Conservation (phyloP, 2,797 vertebrate species). For the Decapterus maruadsi region DNA sequence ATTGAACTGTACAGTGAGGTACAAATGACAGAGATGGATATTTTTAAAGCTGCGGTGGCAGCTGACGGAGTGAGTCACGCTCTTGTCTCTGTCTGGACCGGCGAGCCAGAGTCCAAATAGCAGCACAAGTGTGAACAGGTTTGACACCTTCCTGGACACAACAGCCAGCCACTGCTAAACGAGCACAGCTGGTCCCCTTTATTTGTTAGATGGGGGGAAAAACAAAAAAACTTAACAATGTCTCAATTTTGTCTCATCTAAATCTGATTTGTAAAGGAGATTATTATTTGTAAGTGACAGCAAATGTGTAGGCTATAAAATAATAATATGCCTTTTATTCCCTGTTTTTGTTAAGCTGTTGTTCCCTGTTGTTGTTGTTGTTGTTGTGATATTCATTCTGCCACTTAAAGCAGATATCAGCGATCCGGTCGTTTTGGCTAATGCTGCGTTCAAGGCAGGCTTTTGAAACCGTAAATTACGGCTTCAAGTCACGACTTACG, state of each 20-base stretch:
- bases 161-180: conserved; percentile 23
- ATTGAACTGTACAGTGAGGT: conserved; percentile 20
- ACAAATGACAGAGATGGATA: conserved; percentile 30
- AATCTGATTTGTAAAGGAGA: neutral
- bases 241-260: neutral
- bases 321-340: conserved; percentile 6
- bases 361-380: neutral
- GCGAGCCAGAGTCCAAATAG: conserved; percentile 55
- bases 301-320: neutral
- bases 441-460: too few relatives aligned
- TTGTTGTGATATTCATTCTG: neutral
- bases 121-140: conserved; percentile 67
- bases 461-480: too few relatives aligned
- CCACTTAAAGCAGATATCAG: too few relatives aligned
- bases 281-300: neutral
- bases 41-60: conserved; percentile 56
- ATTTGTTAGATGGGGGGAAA: neutral
- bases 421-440: too few relatives aligned
- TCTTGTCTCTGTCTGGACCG: conserved; percentile 58
- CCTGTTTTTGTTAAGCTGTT: neutral
- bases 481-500: too few relatives aligned
- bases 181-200: conserved; percentile 49
- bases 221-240: neutral
- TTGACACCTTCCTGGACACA: conserved; percentile 66
- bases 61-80: conserved; percentile 69